phyloP scores from a whole-genome alignment of 2,113 vertebrate species.

The Delphinapterus leucas region DNA sequence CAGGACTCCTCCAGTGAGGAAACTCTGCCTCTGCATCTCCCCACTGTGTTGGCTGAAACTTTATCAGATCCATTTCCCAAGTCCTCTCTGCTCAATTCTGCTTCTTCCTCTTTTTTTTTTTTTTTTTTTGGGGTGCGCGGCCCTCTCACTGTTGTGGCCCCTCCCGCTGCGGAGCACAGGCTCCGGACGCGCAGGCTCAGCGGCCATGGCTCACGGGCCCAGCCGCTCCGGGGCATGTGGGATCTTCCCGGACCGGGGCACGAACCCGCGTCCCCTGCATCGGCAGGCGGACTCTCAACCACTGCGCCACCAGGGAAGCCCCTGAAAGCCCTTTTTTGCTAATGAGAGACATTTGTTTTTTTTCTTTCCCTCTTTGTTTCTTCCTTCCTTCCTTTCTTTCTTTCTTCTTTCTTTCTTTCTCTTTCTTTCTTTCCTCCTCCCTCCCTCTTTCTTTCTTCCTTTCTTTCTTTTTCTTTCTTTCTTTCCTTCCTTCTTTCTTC shows the following conservation, averaged over 20 bases:
- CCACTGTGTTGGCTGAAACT: background rate
- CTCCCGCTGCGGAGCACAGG: too few relatives aligned
- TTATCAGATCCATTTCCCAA: background rate
- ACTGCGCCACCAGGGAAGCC: too few relatives aligned
- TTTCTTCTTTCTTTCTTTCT: rapidly evolving
- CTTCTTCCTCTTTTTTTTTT: background rate
- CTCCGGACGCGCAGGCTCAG: too few relatives aligned
- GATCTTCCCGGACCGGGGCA: too few relatives aligned
- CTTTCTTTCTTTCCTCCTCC: too few relatives aligned
- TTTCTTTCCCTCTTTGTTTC: background rate
- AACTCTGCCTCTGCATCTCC: background rate
- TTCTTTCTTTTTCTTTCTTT: too few relatives aligned
- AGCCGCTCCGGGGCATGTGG: rapidly evolving
- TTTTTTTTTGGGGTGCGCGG: too few relatives aligned
- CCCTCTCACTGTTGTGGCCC: too few relatives aligned
- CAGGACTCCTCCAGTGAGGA: background rate
- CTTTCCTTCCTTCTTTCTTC: background rate
- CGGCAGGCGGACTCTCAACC: too few relatives aligned
- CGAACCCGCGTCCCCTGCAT: too few relatives aligned
- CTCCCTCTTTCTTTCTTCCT: too few relatives aligned
- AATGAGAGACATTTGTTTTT: conserved; percentile 80
- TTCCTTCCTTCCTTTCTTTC: background rate
- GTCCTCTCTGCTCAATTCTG: background rate
- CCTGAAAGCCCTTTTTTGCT: conserved; percentile 76
- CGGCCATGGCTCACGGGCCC: too few relatives aligned